Evolutionary conservation across 37 sponge, comb jelly and placozoan genomes (phyloP).

Genomic region (Agelas oroides): DNA sequence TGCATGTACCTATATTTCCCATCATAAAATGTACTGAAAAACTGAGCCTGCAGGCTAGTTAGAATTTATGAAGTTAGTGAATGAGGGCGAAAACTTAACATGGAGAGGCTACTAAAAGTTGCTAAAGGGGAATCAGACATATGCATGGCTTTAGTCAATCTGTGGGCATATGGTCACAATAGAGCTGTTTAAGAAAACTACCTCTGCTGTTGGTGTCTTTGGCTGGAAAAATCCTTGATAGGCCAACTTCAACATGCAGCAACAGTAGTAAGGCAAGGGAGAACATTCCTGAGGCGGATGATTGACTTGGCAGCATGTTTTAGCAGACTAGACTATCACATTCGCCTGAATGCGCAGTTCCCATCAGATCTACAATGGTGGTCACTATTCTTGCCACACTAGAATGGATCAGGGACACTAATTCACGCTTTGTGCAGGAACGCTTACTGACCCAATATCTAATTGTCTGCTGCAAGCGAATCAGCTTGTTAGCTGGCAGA

Average conservation of each 20-base stretch:
- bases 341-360: slow-evolving; percentile 37
- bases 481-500: slow-evolving; percentile 30
- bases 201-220: too few relatives aligned
- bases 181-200: too few relatives aligned
- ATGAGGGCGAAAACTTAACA: too few relatives aligned
- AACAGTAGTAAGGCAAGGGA: neutral
- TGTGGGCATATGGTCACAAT: too few relatives aligned
- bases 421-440: neutral
- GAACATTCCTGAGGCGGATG: slow-evolving; percentile 14
- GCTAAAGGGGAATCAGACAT: too few relatives aligned
- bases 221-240: too few relatives aligned
- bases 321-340: slow-evolving; percentile 10
- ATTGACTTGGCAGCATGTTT: neutral
- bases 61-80: too few relatives aligned
- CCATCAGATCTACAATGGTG: slow-evolving; percentile 46
- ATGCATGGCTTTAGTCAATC: too few relatives aligned
- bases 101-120: too few relatives aligned
- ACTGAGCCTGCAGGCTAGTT: too few relatives aligned
- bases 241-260: slow-evolving; percentile 9
- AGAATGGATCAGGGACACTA: slow-evolving; percentile 45
- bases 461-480: slow-evolving; percentile 1
- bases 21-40: too few relatives aligned
- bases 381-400: slow-evolving; percentile 25
- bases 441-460: neutral
- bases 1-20: too few relatives aligned